phyloP scores from a whole-genome alignment of 2,113 vertebrate genomes.

The Corydoras maculifer region DNA sequence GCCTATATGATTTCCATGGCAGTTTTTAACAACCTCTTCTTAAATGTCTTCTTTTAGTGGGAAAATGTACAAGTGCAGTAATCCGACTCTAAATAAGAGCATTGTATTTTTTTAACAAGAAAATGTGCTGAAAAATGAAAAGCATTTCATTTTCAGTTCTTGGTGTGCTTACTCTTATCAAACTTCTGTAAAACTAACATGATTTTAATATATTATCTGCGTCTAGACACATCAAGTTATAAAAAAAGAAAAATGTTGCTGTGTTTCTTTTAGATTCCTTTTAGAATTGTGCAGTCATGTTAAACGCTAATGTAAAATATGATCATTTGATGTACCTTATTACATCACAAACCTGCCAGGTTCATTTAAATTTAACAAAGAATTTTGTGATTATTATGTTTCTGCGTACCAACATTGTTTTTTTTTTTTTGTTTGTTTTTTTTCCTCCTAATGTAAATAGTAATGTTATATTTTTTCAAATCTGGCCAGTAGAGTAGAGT shows the following conservation, averaged over 20 bases:
- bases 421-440: constrained; percentile 28
- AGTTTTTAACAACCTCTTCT: too few relatives aligned
- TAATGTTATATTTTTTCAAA: constrained; percentile 62
- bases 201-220: constrained; percentile 20
- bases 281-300: constrained; percentile 25
- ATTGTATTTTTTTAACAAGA: neutral
- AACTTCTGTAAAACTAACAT: constrained; percentile 11
- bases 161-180: constrained; percentile 1
- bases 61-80: too few relatives aligned
- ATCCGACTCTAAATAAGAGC: too few relatives aligned
- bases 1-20: too few relatives aligned
- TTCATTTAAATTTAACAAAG: constrained; percentile 17
- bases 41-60: too few relatives aligned
- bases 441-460: constrained; percentile 61
- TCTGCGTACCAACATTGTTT: constrained; percentile 11
- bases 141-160: neutral
- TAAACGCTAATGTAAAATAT: constrained; percentile 16
- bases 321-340: constrained; percentile 14
- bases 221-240: constrained; percentile 31
- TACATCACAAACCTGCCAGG: constrained; percentile 23
- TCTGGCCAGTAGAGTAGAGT: constrained; percentile 54
- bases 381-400: too few relatives aligned
- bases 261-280: constrained; percentile 9
- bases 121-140: neutral
- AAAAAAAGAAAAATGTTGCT: constrained; percentile 30